Conservation (phyloP, 2,797 vertebrate species). For the Cetoscarus ocellatus region DNA sequence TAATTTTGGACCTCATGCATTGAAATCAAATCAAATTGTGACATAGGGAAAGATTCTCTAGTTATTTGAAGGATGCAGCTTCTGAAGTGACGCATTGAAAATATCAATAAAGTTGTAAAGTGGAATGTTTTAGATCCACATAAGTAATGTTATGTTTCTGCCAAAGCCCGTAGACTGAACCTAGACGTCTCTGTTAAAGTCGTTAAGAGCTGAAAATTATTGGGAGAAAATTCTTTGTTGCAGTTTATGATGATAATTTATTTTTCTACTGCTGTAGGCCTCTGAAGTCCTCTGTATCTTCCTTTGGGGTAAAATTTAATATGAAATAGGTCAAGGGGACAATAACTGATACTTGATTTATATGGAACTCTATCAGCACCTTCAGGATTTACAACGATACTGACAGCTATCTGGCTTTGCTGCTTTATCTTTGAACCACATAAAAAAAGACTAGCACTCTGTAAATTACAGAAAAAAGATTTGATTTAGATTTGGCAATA, state of each 20-base stretch:
- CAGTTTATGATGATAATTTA: slow-evolving; percentile 14
- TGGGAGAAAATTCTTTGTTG: slow-evolving; percentile 22
- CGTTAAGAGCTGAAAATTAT: slow-evolving; percentile 42
- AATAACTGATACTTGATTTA: slow-evolving; percentile 58
- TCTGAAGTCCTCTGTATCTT: slow-evolving; percentile 40
- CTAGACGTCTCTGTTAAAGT: slow-evolving; percentile 47
- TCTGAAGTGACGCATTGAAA: not conserved
- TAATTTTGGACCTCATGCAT: no score
- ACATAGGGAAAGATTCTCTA: no score
- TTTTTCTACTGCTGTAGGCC: slow-evolving; percentile 12
- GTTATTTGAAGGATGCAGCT: no score
- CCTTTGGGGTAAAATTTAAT: slow-evolving; percentile 47
- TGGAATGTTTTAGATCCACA: not conserved
- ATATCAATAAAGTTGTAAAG: no score
- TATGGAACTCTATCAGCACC: slow-evolving; percentile 58
- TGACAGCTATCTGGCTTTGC: slow-evolving; percentile 51
- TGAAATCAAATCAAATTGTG: no score
- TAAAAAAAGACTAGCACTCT: not conserved
- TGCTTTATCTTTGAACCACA: slow-evolving; percentile 6
- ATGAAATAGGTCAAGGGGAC: slow-evolving; percentile 50
- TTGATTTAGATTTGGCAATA: slow-evolving; percentile 4
- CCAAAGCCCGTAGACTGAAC: slow-evolving; percentile 26
- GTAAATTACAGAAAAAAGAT: slow-evolving; percentile 26
- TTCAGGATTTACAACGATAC: slow-evolving; percentile 52
- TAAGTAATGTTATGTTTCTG: slow-evolving; percentile 37